Percentiles rank a stretch among this genome's conserved stretches.
Evolutionary conservation across 2,888 invertebrate species (phyloP).

Genomic region (Cheilosia urbana): DNA sequence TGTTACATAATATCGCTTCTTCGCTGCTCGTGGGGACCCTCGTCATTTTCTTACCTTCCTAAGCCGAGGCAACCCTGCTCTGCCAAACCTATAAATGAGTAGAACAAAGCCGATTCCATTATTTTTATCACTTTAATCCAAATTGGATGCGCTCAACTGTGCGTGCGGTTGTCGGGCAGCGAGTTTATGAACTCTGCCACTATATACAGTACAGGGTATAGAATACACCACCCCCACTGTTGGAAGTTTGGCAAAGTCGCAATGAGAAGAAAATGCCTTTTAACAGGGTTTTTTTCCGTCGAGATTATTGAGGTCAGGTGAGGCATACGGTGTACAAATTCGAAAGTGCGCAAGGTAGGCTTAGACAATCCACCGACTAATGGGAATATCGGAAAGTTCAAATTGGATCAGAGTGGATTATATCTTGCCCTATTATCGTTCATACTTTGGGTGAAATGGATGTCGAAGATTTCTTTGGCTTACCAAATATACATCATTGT

Average conservation of each 20-base stretch:
- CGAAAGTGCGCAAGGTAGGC: constrained; percentile 26
- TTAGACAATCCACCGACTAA: constrained; percentile 13
- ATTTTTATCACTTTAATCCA: constrained; percentile 75
- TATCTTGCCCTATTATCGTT: not conserved
- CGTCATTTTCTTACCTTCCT: constrained; percentile 60
- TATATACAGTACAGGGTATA: not conserved
- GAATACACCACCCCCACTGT: not conserved
- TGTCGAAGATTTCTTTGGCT: no score
- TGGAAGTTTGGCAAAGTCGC: constrained; percentile 45
- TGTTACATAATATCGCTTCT: constrained; percentile 15
- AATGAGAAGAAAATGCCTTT: constrained; percentile 29
- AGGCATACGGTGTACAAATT: constrained; percentile 35
- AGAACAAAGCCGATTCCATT: constrained; percentile 67
- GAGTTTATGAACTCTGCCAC: constrained; percentile 38
- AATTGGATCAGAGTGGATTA: constrained; percentile 31
- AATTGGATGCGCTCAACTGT: constrained; percentile 73
- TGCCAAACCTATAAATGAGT: constrained; percentile 31
- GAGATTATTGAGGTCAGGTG: constrained; percentile 46
- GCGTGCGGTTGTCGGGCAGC: constrained; percentile 47
- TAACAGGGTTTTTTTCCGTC: constrained; percentile 10
- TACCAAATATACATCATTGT: no score
- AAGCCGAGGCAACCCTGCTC: constrained; percentile 50
- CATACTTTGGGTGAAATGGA: no score
- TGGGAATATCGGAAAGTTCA: constrained; percentile 15
- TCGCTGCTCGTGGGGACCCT: constrained; percentile 30